Percentiles rank a stretch among this genome's conserved stretches.
These are phyloP conservation scores for Beris morrisii DNA, from an alignment of 2,888 invertebrate genomes.

Conservation along the genomic window DNA sequence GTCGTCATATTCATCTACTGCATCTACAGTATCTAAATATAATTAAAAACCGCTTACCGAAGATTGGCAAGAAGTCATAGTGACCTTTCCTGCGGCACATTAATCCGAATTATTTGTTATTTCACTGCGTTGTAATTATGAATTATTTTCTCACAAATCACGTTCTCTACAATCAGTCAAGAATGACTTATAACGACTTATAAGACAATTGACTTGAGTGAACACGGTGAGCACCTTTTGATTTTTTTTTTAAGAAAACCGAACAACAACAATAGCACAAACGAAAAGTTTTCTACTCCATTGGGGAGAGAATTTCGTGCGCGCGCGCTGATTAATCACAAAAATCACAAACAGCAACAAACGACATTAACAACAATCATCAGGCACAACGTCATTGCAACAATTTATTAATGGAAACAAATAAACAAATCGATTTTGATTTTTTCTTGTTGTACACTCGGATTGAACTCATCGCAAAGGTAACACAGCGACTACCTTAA, in stretches of 20 bases:
- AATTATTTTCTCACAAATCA: no score
- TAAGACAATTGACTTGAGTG: constrained; percentile 13
- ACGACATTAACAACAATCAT: constrained; percentile 6
- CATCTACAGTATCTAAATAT: constrained; percentile 18
- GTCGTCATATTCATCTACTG: background rate
- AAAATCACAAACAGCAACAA: background rate
- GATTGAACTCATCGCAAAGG: no score
- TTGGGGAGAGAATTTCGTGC: constrained; percentile 3
- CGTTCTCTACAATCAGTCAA: background rate
- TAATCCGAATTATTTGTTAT: background rate
- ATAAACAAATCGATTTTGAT: no score
- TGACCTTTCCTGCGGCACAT: background rate
- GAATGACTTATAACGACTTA: constrained; percentile 2
- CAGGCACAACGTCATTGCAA: no score
- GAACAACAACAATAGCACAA: constrained; percentile 1
- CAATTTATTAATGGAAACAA: no score
- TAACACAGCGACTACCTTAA: no score
- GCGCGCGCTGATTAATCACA: constrained; percentile 1
- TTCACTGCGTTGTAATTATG: background rate
- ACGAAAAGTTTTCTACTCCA: constrained; percentile 10
- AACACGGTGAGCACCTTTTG: no score
- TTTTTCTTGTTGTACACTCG: no score
- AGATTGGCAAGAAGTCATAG: constrained; percentile 23
- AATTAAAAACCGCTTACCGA: constrained; percentile 25
- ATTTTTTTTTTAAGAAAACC: no score